A percentile compares a stretch with the other conserved stretches of the same genome.
phyloP scores from a whole-genome alignment of 1,140 invertebrate species.

The Drosophila albomicans region DNA sequence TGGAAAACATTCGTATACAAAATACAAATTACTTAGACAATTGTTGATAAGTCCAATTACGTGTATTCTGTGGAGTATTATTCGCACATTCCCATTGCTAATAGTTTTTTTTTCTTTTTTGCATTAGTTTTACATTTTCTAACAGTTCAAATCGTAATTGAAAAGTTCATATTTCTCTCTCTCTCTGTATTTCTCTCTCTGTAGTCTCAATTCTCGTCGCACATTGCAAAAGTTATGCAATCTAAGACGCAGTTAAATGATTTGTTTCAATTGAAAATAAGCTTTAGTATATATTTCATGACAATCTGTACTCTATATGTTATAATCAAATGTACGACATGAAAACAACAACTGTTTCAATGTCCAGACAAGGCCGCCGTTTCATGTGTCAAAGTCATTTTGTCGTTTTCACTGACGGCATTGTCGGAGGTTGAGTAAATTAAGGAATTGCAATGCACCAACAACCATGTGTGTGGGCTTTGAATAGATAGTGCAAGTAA shows the following conservation, averaged over 20 bases:
- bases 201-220: neutral
- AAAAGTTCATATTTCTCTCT: slow-evolving; percentile 25
- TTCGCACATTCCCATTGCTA: slow-evolving; percentile 18
- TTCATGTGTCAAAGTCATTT: slow-evolving; percentile 58
- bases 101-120: neutral
- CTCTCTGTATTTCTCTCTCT: neutral
- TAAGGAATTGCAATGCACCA: slow-evolving; percentile 47
- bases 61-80: too few species aligned
- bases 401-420: slow-evolving; percentile 71
- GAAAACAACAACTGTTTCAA: slow-evolving; percentile 41
- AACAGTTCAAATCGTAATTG: slow-evolving; percentile 43
- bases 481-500: slow-evolving; percentile 32
- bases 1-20: slow-evolving; percentile 1
- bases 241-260: slow-evolving; percentile 70
- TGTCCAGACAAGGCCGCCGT: slow-evolving; percentile 57
- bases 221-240: slow-evolving; percentile 66
- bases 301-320: slow-evolving; percentile 4
- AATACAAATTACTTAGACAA: slow-evolving; percentile 27
- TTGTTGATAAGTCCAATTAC: neutral
- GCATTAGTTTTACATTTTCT: neutral
- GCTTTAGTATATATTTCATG: neutral
- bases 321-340: neutral
- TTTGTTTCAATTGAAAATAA: slow-evolving; percentile 41
- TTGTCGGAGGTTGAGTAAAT: slow-evolving; percentile 59
- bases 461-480: neutral